These are phyloP conservation scores for Napeogenes sylphis DNA, from an alignment of 2,888 invertebrate genomes.

Conservation along the genomic window DNA sequence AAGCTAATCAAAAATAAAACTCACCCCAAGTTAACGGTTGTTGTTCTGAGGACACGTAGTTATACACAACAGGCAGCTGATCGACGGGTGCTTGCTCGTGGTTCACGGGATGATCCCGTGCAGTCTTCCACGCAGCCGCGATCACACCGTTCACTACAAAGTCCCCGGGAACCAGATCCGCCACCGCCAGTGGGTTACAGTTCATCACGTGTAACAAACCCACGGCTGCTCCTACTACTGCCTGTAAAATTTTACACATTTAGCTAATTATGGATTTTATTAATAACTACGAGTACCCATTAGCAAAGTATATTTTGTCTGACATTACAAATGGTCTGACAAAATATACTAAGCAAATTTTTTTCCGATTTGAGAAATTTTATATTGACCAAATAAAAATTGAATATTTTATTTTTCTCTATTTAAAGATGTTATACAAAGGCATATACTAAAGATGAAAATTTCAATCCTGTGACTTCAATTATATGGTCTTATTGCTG, in stretches of 20 bases:
- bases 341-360: too few relatives aligned
- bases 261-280: too few relatives aligned
- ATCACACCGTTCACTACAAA: slow-evolving; percentile 85
- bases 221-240: slow-evolving; percentile 79
- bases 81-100: slow-evolving; percentile 57
- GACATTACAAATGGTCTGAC: too few relatives aligned
- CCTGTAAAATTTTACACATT: slow-evolving; percentile 47
- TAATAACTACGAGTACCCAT: too few relatives aligned
- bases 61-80: slow-evolving; percentile 81
- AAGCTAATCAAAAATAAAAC: neutral
- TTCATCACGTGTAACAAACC: slow-evolving; percentile 85
- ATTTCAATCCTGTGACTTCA: too few relatives aligned
- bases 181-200: slow-evolving; percentile 78
- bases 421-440: too few relatives aligned
- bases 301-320: too few relatives aligned
- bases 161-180: slow-evolving; percentile 89
- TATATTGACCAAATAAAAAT: too few relatives aligned
- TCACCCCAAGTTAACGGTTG: slow-evolving; percentile 86
- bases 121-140: slow-evolving; percentile 81
- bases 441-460: too few relatives aligned
- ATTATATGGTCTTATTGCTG: too few relatives aligned
- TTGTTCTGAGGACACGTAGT: slow-evolving; percentile 88
- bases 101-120: slow-evolving; percentile 58
- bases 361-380: too few relatives aligned
- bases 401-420: too few relatives aligned